These are phyloP conservation scores for Thunnus maccoyii DNA, from an alignment of 2,113 vertebrate genomes.

Conservation along the genomic window DNA sequence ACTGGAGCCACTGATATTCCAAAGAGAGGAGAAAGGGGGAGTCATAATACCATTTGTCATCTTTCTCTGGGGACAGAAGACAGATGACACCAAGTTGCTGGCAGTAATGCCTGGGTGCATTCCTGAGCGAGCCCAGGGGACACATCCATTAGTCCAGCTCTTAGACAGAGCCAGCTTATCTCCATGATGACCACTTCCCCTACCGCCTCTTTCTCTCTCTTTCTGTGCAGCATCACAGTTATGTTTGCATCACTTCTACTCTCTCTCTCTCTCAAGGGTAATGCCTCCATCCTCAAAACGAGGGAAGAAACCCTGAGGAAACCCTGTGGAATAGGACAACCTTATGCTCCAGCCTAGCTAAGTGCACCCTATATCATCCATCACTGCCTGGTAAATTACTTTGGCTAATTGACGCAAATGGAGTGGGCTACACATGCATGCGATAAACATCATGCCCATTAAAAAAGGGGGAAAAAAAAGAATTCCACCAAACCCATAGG, in stretches of 20 bases:
- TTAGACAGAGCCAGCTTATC: slow-evolving; percentile 35
- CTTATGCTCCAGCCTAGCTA: slow-evolving; percentile 20
- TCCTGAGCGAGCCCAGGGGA: slow-evolving; percentile 68
- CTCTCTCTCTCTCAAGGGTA: slow-evolving; percentile 25
- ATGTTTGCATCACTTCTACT: slow-evolving; percentile 21
- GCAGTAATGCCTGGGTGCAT: slow-evolving; percentile 58
- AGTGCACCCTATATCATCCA: slow-evolving; percentile 37
- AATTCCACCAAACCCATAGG: neutral
- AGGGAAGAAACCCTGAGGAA: slow-evolving; percentile 9
- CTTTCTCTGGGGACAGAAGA: slow-evolving; percentile 65
- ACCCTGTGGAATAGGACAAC: neutral
- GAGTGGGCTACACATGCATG: slow-evolving; percentile 10
- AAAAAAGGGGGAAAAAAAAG: neutral
- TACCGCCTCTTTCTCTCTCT: neutral
- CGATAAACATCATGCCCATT: slow-evolving; percentile 29
- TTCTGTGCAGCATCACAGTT: slow-evolving; percentile 6
- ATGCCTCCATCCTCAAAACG: slow-evolving; percentile 16
- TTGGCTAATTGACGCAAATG: slow-evolving; percentile 45
- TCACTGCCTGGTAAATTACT: slow-evolving; percentile 46
- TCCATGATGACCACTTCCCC: slow-evolving; percentile 45
- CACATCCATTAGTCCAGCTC: slow-evolving; percentile 62
- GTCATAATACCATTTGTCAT: slow-evolving; percentile 57
- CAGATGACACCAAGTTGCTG: slow-evolving; percentile 64
- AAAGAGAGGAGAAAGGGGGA: slow-evolving; percentile 17
- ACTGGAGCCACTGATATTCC: slow-evolving; percentile 21